phyloP scores from a whole-genome alignment of 2,797 vertebrate species.

The Spinus olivaceus region DNA sequence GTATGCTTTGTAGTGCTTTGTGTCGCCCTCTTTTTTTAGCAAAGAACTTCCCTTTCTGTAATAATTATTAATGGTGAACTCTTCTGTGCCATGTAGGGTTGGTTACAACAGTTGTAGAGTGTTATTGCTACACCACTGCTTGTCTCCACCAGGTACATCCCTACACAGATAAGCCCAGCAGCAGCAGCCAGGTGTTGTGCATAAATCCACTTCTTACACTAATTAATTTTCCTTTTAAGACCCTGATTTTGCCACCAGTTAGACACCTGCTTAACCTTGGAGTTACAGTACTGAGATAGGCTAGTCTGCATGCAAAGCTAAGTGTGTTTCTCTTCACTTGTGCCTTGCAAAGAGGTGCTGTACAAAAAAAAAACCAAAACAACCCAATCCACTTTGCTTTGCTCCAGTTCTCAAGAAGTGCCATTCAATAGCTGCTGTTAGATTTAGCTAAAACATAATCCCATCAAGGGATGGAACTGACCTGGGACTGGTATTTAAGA shows the following conservation, averaged over 20 bases:
- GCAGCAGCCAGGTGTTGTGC: constrained; percentile 32
- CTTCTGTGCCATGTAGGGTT: not conserved
- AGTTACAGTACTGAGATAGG: not conserved
- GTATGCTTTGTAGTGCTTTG: not conserved
- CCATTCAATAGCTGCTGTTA: not conserved
- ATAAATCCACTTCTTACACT: constrained; percentile 9
- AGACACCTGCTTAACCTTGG: not conserved
- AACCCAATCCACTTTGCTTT: not conserved
- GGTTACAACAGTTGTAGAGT: not conserved
- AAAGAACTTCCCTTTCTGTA: not conserved
- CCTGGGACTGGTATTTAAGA: not conserved
- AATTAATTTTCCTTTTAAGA: constrained; percentile 24
- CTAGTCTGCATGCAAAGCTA: not conserved
- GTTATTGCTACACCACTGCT: not conserved
- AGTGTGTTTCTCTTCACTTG: not conserved
- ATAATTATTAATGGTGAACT: not conserved
- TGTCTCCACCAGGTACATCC: not conserved
- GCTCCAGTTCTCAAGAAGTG: not conserved
- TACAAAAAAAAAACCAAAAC: not conserved
- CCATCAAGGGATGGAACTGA: not conserved
- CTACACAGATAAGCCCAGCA: not conserved
- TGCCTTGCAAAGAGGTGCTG: not conserved
- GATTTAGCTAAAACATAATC: not conserved
- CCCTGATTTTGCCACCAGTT: not conserved
- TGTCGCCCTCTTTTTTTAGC: not conserved